A percentile compares a stretch with the other conserved stretches of the same genome.
phyloP scores from a whole-genome alignment of 2,797 vertebrate genomes.

The Sebastes hubbsi region DNA sequence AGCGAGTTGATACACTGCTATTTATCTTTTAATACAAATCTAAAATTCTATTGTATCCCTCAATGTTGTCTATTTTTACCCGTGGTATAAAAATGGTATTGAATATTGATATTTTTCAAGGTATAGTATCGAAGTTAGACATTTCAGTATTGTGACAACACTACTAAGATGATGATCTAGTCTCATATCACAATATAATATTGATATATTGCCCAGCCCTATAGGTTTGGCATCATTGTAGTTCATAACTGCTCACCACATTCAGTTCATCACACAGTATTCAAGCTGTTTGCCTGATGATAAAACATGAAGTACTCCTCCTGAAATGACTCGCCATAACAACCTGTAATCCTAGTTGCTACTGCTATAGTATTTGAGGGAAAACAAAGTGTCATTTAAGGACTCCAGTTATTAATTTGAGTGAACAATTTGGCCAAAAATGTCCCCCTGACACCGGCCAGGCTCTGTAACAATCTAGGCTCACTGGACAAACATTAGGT shows the following conservation, averaged over 20 bases:
- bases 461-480: background rate
- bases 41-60: too few relatives aligned
- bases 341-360: background rate
- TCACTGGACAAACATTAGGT: constrained; percentile 6
- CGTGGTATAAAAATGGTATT: too few relatives aligned
- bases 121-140: too few relatives aligned
- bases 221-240: background rate
- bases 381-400: background rate
- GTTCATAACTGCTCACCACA: background rate
- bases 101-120: too few relatives aligned
- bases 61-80: too few relatives aligned
- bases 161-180: too few relatives aligned
- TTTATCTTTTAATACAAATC: too few relatives aligned
- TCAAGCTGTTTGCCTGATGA: background rate
- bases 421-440: background rate
- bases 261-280: background rate
- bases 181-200: too few relatives aligned
- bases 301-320: constrained; percentile 1
- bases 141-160: too few relatives aligned
- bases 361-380: background rate
- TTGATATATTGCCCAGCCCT: too few relatives aligned
- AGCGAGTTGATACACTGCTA: too few relatives aligned
- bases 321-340: constrained; percentile 24
- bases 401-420: constrained; percentile 4
- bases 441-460: background rate